Conservation (phyloP, 2,113 vertebrate species). For the Alligator sinensis region DNA sequence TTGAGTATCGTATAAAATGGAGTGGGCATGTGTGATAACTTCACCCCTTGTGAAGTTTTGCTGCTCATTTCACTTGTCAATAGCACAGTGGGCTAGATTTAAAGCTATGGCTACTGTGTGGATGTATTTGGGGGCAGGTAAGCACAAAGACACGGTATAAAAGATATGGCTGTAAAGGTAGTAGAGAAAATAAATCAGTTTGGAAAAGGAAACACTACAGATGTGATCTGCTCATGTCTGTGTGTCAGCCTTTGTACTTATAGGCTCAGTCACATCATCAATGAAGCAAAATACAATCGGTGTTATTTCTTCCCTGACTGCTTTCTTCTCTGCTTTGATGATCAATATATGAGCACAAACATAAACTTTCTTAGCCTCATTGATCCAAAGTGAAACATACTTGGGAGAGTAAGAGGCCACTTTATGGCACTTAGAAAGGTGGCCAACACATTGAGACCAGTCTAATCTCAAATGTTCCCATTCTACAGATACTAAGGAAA, state of each 20-base stretch:
- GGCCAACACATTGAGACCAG: conserved; percentile 39
- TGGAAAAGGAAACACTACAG: neutral
- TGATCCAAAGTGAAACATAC: conserved; percentile 37
- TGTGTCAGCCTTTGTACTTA: conserved; percentile 20
- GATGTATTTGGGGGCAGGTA: neutral
- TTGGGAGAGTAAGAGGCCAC: conserved; percentile 34
- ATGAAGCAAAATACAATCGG: neutral
- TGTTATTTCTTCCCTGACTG: conserved; percentile 19
- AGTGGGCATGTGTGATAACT: neutral
- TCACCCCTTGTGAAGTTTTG: neutral
- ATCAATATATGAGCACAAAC: conserved; percentile 55
- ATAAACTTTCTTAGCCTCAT: conserved; percentile 38
- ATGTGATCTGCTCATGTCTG: neutral
- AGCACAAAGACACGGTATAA: neutral
- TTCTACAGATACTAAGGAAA: neutral
- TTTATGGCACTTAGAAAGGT: conserved; percentile 37
- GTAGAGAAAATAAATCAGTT: neutral
- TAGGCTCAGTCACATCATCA: conserved; percentile 22
- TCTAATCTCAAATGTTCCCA: neutral
- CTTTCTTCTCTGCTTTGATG: conserved; percentile 19
- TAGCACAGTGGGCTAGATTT: neutral
- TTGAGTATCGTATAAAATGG: neutral
- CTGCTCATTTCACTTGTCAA: neutral
- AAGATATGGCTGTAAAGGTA: neutral
- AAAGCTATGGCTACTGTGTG: neutral